Percentiles rank a stretch among this genome's conserved stretches.
Conservation (phyloP, 2,888 invertebrate genomes). For the Parascotia fuliginaria region DNA sequence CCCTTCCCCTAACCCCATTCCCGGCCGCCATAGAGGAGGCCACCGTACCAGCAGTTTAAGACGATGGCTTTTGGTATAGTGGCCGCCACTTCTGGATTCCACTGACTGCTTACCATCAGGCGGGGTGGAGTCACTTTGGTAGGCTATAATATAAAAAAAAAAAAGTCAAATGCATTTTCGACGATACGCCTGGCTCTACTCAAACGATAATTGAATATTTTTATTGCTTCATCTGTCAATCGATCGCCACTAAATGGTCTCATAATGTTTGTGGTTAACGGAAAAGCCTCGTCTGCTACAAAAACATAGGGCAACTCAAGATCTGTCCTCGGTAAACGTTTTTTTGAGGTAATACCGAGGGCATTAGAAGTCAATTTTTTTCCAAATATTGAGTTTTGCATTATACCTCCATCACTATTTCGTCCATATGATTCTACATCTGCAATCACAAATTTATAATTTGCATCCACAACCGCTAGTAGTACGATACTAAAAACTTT, state of each 20-base stretch:
- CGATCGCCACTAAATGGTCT: background rate
- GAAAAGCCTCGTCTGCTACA: no score
- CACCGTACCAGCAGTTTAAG: no score
- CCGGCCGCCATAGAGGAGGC: no score
- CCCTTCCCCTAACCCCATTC: no score
- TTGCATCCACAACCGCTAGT: conserved; percentile 26
- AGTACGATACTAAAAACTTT: conserved; percentile 30
- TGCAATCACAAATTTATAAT: conserved; percentile 29
- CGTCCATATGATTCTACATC: conserved; percentile 24
- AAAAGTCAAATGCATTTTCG: conserved; percentile 2
- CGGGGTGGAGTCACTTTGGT: no score
- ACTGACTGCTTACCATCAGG: no score
- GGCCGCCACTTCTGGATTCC: no score
- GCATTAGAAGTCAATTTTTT: conserved; percentile 23
- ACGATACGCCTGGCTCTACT: background rate
- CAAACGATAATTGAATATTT: conserved; percentile 1
- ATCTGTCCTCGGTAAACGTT: no score
- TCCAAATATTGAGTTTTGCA: conserved; percentile 22
- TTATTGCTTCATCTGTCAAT: conserved; percentile 1
- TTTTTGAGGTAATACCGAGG: conserved; percentile 21
- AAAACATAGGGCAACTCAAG: conserved; percentile 21
- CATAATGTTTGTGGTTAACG: no score
- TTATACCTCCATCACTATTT: no score
- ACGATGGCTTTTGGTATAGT: no score
- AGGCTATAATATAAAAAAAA: no score